Base-by-base conservation (phyloP, 2,797 vertebrate genomes). In the Enteromius paludinosus region DNA sequence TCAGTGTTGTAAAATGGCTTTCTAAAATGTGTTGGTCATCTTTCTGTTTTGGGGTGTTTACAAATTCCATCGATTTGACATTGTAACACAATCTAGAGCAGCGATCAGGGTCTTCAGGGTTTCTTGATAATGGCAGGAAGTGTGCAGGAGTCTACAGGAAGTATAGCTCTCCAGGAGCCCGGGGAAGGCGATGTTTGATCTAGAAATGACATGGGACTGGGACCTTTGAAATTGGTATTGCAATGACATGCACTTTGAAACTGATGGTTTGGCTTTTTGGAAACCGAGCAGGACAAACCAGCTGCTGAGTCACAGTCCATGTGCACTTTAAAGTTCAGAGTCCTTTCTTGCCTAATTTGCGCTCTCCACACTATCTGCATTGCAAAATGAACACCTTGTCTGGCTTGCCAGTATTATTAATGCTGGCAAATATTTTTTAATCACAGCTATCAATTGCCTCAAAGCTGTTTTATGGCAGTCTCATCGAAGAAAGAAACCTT, bases 261-360 rank as follows among this genome's bases (percentile, higher is more conserved):
- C 41, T 20, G 74, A 64, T 45, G 38, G 5, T 62, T 77, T 77
- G 25, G 15, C 38, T 77, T 72, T 77, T 64, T 64, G 59, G 59
- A 47, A 45, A 33, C 38, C 0, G 74, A 66, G 45, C 69, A 20
- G 59, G 25, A 61, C 59, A 23, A 25, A 64, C 17, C 56, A 62
- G 20, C 5, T 23, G 79, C 49, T 52, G 45, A 41, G 2, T 64
- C 30, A 41, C 20, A 18, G 28, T 23, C 28, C 30, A 18, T 59
- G 20, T 33, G 15, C 28, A 64, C 81, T 59, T 82, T 35, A 25
- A 43, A 54, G 59, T 68, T 47, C 68, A 85, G 76, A 82, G 85
- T 79, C 73, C 71, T 62, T 47, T 69, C 25, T 84, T 59, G 43
- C 62, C 64, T 79, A 23, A 56, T 43, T 17, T 72, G n/a, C 23